Conservation (phyloP, 2,888 invertebrate genomes). For the Aethes cnicana region DNA sequence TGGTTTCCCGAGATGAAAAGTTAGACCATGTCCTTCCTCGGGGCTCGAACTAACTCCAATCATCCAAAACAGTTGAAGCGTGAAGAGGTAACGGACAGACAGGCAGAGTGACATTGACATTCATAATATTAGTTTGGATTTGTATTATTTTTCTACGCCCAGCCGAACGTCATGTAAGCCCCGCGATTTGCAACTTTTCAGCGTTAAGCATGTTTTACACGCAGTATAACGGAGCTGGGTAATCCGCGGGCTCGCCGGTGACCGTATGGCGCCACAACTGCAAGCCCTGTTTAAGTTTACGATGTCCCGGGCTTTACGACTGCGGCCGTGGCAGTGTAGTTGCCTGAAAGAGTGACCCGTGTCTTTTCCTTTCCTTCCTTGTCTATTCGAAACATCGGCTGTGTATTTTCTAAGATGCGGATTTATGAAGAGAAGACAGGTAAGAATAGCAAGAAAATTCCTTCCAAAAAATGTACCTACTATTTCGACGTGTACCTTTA, state of each 20-base stretch:
- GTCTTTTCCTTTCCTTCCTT: too few species aligned
- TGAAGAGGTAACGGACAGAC: too few species aligned
- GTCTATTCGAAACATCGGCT: constrained; percentile 9
- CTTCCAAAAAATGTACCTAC: too few species aligned
- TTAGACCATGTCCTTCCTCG: too few species aligned
- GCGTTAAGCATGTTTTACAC: constrained; percentile 24
- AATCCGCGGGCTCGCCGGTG: constrained; percentile 56
- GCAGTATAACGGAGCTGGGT: constrained; percentile 36
- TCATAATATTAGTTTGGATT: neutral
- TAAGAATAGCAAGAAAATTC: too few species aligned
- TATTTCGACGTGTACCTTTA: too few species aligned
- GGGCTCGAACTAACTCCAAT: too few species aligned
- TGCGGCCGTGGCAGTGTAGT: constrained; percentile 47
- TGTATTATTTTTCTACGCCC: neutral
- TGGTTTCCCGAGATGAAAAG: too few species aligned
- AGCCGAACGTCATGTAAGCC: constrained; percentile 16
- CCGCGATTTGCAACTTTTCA: constrained; percentile 26
- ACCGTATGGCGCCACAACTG: constrained; percentile 62
- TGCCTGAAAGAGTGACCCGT: constrained; percentile 38
- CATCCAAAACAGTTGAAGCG: too few species aligned
- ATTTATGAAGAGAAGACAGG: too few species aligned
- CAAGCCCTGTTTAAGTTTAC: constrained; percentile 72
- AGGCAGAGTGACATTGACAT: too few species aligned
- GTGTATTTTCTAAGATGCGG: too few species aligned
- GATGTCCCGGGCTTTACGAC: constrained; percentile 71